Percentiles rank a stretch among this genome's conserved stretches.
Evolutionary conservation across 2,888 invertebrate genomes (phyloP).

Genomic region (Macaria liturata): DNA sequence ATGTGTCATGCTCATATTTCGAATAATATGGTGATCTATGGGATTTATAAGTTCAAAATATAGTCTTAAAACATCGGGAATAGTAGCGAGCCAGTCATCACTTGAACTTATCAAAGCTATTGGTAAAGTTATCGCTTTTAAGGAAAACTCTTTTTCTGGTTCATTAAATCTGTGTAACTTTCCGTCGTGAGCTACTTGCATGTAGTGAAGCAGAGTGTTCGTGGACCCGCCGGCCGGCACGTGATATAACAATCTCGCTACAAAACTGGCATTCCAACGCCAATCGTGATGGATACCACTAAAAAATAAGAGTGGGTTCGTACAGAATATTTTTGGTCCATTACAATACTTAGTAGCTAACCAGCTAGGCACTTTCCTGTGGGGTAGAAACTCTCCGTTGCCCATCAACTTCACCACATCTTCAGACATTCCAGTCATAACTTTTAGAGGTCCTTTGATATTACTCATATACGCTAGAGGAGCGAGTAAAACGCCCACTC

Average conservation of each 20-base stretch:
- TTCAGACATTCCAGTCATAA: conserved; percentile 44
- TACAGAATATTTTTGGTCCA: conserved; percentile 51
- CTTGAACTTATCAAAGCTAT: conserved; percentile 59
- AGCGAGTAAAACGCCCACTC: conserved; percentile 59
- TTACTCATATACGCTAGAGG: conserved; percentile 60
- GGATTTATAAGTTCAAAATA: conserved; percentile 56
- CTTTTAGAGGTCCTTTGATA: conserved; percentile 51
- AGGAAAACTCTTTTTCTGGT: conserved; percentile 41
- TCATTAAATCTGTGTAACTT: conserved; percentile 58
- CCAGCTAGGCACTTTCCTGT: conserved; percentile 52
- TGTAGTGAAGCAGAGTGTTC: conserved; percentile 61
- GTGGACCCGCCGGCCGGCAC: conserved; percentile 65
- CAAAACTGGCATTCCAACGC: conserved; percentile 45
- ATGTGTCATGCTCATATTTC: conserved; percentile 53
- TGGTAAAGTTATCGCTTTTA: conserved; percentile 51
- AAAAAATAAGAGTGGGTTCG: conserved; percentile 62
- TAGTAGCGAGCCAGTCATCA: conserved; percentile 57
- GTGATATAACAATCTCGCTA: conserved; percentile 53
- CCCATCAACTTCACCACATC: conserved; percentile 49
- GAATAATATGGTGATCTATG: conserved; percentile 57
- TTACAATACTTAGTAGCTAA: conserved; percentile 53
- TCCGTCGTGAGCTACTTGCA: conserved; percentile 52
- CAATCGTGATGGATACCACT: conserved; percentile 44
- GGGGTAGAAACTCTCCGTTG: conserved; percentile 54
- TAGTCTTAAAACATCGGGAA: conserved; percentile 53